These are phyloP conservation scores for Ceyx margarethae DNA, from an alignment of 2,113 vertebrate genomes.

Conservation along the genomic window DNA sequence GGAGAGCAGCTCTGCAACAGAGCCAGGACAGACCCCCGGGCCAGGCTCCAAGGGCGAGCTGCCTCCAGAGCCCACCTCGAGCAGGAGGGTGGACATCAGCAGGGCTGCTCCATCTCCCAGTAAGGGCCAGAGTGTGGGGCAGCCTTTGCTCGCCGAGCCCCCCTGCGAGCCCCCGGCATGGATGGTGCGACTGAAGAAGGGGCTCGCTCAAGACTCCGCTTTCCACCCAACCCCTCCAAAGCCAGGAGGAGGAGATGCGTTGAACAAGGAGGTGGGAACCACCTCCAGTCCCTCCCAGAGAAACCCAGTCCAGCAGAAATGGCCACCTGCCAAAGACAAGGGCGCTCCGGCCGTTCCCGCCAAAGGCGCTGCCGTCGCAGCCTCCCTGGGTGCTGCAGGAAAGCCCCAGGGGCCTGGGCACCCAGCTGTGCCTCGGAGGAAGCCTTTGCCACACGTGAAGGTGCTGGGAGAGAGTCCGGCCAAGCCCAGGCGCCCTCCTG, in stretches of 20 bases:
- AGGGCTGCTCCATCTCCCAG: neutral
- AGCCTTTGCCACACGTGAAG: constrained; percentile 61
- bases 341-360: neutral
- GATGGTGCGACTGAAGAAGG: neutral
- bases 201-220: neutral
- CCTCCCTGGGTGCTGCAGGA: constrained; percentile 10
- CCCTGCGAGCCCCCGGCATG: fast-evolving
- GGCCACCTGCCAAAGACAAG: neutral
- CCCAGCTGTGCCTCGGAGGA: constrained; percentile 59
- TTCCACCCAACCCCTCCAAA: neutral
- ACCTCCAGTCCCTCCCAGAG: neutral
- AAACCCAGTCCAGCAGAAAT: neutral
- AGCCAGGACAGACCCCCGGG: neutral
- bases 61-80: fast-evolving
- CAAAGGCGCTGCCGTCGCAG: neutral
- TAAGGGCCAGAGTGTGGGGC: neutral
- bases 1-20: neutral
- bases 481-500: constrained; percentile 79
- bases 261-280: neutral
- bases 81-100: neutral
- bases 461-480: constrained; percentile 52
- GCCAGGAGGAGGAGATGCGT: neutral
- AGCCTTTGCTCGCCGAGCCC: neutral
- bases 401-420: neutral
- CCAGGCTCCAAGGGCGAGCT: neutral